Conservation (phyloP, 1,140 invertebrate species). For the Mesaphorura yosii region DNA sequence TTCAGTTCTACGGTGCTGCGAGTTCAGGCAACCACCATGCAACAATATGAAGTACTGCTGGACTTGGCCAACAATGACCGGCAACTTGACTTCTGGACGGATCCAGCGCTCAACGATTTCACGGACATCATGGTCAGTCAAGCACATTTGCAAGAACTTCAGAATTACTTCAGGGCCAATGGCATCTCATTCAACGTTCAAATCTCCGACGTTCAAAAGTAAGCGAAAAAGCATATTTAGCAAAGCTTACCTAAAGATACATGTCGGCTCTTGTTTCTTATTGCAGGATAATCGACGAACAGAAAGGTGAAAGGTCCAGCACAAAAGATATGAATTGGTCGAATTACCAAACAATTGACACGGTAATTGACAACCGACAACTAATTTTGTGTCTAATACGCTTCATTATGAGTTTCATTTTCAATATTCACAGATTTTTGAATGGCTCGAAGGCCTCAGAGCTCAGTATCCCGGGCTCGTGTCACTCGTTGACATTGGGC, state of each 20-base stretch:
- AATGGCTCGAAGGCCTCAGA: slow-evolving; percentile 39
- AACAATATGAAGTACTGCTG: slow-evolving; percentile 5
- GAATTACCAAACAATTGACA: slow-evolving; percentile 11
- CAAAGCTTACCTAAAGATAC: neutral
- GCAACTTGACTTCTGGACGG: slow-evolving; percentile 22
- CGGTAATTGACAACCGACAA: neutral
- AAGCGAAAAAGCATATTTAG: neutral
- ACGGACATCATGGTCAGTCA: slow-evolving; percentile 20
- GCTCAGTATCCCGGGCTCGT: slow-evolving; percentile 35
- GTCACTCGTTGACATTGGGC: slow-evolving; percentile 36
- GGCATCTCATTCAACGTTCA: slow-evolving; percentile 4
- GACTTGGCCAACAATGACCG: neutral
- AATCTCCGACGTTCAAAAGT: slow-evolving; percentile 16
- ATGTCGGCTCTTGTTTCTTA: neutral
- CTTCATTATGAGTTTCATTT: neutral
- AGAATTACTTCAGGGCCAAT: neutral
- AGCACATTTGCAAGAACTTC: neutral
- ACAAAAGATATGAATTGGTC: slow-evolving; percentile 6
- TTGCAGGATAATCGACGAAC: slow-evolving; percentile 5
- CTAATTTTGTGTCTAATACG: neutral
- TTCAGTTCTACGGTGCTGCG: slow-evolving; percentile 18
- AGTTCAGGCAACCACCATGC: neutral
- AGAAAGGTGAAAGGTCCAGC: neutral
- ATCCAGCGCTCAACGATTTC: neutral
- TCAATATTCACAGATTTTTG: slow-evolving; percentile 38